Base-by-base conservation (phyloP, 1,140 invertebrate species). In the Aricia agestis region DNA sequence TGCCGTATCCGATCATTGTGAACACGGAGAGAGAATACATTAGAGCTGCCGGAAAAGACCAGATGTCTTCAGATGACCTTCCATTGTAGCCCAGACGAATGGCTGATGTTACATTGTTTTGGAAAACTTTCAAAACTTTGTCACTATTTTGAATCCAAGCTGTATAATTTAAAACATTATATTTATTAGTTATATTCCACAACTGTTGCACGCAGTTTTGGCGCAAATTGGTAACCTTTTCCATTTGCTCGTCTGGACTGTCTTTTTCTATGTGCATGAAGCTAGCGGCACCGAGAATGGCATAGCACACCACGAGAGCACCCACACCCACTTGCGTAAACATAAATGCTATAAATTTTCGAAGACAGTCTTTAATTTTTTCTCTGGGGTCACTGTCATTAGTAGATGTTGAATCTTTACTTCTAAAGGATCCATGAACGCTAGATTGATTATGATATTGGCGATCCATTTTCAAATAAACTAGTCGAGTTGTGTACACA, bases 1-100 rank as follows among this genome's bases (percentile, higher is more conserved):
- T 98, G 0, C 98, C 98, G 87, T 99, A 99, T 1, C 98, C 98
- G 76, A 98, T 97, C 97, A 98, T 98, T 4, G 97, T 97, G 80
- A 98, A 97, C 1, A 97, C 95, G 17, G 96, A 97, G 0, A 97
- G 85, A 32, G 95, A 97, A 81, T 95, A 98, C 96, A 98, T 97
- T 3, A 98, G 85, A 0, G 97, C 96, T 0, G 96, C 96, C 0
- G 97, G 96, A 76, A 97, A 97, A 0, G 95, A 95, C 96, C 96
- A 97, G 61, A 95, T 93, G 67, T 97, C 94, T 36, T 94, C 90
- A 2, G 94, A 93, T 31, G 94, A 94, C 42, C 95, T 89, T 5
- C 95, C 96, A 86, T 96, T 94, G 86, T 97, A 98, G 0, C 97
- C 97, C 9, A 94, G 93, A 72, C 95, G 95, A 0, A 97, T 94